Conservation (phyloP, 2,888 invertebrate genomes). For the Camponotus fellah region DNA sequence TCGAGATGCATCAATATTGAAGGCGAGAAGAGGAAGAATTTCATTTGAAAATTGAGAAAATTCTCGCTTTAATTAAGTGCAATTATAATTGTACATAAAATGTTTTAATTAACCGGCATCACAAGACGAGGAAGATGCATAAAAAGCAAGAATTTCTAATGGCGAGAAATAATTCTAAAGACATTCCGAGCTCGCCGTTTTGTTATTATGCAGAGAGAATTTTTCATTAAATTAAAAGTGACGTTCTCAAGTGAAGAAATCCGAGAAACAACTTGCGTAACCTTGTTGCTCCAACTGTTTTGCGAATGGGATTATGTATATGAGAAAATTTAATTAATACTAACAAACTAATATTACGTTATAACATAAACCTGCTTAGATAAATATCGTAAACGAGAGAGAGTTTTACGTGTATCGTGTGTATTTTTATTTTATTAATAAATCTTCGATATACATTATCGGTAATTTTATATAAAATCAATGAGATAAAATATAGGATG, state of each 20-base stretch:
- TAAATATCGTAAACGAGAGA: not conserved
- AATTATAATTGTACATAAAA: not conserved
- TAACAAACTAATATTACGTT: not conserved
- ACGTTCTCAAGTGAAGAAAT: conserved; percentile 7
- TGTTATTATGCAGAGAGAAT: conserved; percentile 10
- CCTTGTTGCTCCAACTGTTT: conserved; percentile 12
- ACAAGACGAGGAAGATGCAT: not conserved
- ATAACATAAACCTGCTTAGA: not conserved
- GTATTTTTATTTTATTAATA: conserved; percentile 6
- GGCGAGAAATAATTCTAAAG: conserved; percentile 10
- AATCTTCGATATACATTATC: conserved; percentile 3
- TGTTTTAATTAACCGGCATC: conserved; percentile 28
- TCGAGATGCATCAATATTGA: conserved; percentile 23
- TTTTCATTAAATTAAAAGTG: conserved; percentile 32
- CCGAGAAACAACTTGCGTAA: conserved; percentile 29
- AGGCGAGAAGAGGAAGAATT: conserved; percentile 4
- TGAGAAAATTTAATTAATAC: conserved; percentile 33
- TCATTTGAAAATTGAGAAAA: conserved; percentile 25
- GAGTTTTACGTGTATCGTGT: not conserved
- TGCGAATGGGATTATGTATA: not conserved
- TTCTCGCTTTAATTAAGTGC: not conserved
- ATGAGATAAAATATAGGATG: not conserved
- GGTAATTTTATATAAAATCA: not conserved
- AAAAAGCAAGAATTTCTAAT: conserved; percentile 14
- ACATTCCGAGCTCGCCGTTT: not conserved